phyloP scores from a whole-genome alignment of 1,140 invertebrate genomes.

The Zaprionus tsacasi region DNA sequence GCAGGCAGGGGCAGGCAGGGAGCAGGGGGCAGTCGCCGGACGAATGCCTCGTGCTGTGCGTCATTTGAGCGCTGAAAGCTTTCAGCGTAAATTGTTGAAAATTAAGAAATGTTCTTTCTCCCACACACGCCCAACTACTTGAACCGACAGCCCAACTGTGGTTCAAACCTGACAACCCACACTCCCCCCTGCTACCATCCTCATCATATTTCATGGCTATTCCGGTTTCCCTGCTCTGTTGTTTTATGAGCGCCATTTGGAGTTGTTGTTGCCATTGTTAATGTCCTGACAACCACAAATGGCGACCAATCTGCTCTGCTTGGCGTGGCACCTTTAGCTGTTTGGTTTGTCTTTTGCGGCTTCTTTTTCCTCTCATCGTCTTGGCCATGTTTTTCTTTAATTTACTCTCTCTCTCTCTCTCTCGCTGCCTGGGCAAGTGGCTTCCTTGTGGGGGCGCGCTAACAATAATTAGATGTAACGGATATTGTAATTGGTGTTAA shows the following conservation, averaged over 20 bases:
- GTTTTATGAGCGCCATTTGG: constrained; percentile 77
- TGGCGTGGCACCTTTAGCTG: constrained; percentile 30
- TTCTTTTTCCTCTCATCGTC: constrained; percentile 20
- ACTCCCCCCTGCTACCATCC: neutral
- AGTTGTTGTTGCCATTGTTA: constrained; percentile 62
- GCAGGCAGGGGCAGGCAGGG: constrained; percentile 8
- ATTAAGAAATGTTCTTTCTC: constrained; percentile 73
- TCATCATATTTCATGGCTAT: constrained; percentile 22
- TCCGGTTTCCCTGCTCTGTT: constrained; percentile 66
- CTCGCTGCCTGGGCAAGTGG: constrained; percentile 59
- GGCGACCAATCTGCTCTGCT: constrained; percentile 50
- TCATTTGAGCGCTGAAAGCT: constrained; percentile 82
- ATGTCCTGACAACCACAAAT: constrained; percentile 81
- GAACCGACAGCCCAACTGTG: constrained; percentile 12
- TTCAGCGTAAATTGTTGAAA: constrained; percentile 82
- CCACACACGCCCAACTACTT: constrained; percentile 12
- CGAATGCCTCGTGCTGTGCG: constrained; percentile 48
- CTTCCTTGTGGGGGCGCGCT: constrained; percentile 68
- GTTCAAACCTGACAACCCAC: constrained; percentile 3
- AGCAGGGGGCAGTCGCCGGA: neutral
- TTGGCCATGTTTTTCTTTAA: constrained; percentile 73
- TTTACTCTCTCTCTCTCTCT: constrained; percentile 29
- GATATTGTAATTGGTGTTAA: constrained; percentile 84
- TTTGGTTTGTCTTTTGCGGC: constrained; percentile 51
- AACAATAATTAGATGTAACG: constrained; percentile 84